Base-by-base conservation (phyloP, 2,113 vertebrate species). In the Microcebus tavaratra region DNA sequence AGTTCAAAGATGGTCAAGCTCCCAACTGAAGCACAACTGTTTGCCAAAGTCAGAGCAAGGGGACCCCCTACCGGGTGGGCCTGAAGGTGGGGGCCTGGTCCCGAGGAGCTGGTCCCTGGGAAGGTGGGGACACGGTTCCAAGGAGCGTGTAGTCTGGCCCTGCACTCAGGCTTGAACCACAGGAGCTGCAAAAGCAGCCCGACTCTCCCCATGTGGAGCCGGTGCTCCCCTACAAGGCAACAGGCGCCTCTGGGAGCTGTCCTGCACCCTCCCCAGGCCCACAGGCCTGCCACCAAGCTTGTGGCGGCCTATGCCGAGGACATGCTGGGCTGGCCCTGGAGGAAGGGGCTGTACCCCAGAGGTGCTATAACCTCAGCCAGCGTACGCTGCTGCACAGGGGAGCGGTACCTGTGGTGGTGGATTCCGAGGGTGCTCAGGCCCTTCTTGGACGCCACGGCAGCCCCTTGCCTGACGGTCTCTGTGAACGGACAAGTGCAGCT, bases 211-310 rank as follows among this genome's bases (percentile, higher is more conserved):
- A 34, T 20, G 5, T 6, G 4, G 31, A 55, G 59, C 39, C 14
- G 4, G 27, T 0, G 3, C 0, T 3, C 34, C n/a, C 36, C 1
- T 0, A 27, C 2, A 3, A 70, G 50, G 55, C 13, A 17, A 8
- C 27, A n/a, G 67, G 50, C 25, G 23, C 45, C 87, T 59, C 86
- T 23, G 57, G 36, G 45, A 48, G 68, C 39, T 31, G 9, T 53
- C 55, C 59, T 29, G 39, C 63, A 39, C 0, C 13, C 42, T 48
- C 53, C 31, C 84, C 8, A 6, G 50, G 68, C 21, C 20, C 39
- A 21, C 73, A 29, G 53, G 8, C 17, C 13, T 18, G 36, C 20
- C 21, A n/a, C 3, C 27, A 88, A 21, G 55, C 70, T 39, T 57
- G 34, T 42, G 53, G 68, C 21, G 31, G n/a, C n/a, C n/a, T n/a